Evolutionary conservation across 2,797 vertebrate genomes (phyloP), one percentile per base, ranked within the genome.

Genomic region (Danio tinwini): DNA sequence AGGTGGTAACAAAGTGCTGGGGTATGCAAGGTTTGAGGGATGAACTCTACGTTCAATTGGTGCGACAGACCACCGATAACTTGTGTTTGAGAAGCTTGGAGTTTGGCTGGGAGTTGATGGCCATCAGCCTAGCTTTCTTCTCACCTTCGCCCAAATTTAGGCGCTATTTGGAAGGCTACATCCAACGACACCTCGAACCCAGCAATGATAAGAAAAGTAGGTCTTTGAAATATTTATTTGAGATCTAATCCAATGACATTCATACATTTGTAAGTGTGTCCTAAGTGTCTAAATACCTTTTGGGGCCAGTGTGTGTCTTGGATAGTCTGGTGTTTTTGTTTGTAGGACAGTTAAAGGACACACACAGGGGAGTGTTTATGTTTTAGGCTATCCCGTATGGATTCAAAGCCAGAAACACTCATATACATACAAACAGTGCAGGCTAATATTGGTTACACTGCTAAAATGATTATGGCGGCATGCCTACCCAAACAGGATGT

Each of bases 121-220:
- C 94, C 74, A 93, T 95, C 85, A 93, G 94, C 47, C 84, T 95
- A 83, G 93, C 93, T 37, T 94, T 95, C 88, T 94, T 95, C 83
- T 93, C 94, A 0, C 94, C 94, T 0, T 95, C 94, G 0, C 92
- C 94, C 64, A 94, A 94, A 76, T 95, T 95, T 86, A 91, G 93
- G 76, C 91, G 91, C 7, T 95, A 94, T 12, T 84, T 95, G 85
- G 94, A 95, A 87, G 94, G 94, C 14, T 95, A 95, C 86, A 95
- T 95, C 84, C 94, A 94, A 85, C 90, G 91, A 64, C 94, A 95
- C 85, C 91, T 94, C 10, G 92, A 94, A 74, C 87, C 88, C 55
- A 84, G 84, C 81, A 89, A 88, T 7, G 93, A 95, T 85, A 90
- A 91, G 72, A 93, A 92, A 83, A 93, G 94, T 95, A 91, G 91